A percentile compares a stretch with the other conserved stretches of the same genome.
Conservation (phyloP, 2,888 invertebrate genomes). For the Orthonevra nobilis region DNA sequence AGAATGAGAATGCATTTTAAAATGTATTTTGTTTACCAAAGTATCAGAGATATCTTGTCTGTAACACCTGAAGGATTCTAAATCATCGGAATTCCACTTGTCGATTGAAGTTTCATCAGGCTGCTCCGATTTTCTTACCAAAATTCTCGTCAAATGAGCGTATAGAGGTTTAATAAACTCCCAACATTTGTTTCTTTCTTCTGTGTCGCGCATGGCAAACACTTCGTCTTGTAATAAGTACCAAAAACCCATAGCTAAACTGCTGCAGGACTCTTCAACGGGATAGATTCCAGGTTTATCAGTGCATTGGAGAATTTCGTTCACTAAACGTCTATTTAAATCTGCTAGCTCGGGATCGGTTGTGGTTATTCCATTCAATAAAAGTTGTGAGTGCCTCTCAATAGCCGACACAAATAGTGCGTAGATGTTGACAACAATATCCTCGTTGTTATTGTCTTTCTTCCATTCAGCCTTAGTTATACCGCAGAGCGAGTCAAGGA, state of each 20-base stretch:
- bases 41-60: constrained; percentile 93
- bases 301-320: constrained; percentile 89
- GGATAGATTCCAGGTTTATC: constrained; percentile 91
- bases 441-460: constrained; percentile 81
- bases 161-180: constrained; percentile 88
- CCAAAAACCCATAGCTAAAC: constrained; percentile 94
- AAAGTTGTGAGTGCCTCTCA: constrained; percentile 85
- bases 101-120: constrained; percentile 84
- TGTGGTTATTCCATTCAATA: constrained; percentile 78
- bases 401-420: constrained; percentile 86
- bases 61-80: constrained; percentile 92
- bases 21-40: constrained; percentile 82
- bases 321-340: constrained; percentile 84
- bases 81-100: constrained; percentile 87
- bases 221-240: constrained; percentile 87
- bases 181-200: constrained; percentile 77
- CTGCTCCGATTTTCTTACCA: constrained; percentile 90
- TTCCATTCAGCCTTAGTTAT: constrained; percentile 82
- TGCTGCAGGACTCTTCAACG: constrained; percentile 92
- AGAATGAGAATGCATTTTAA: not conserved
- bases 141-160: constrained; percentile 87
- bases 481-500: constrained; percentile 82
- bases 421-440: constrained; percentile 85
- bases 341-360: constrained; percentile 80
- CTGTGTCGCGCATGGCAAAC: constrained; percentile 76